Evolutionary conservation across 2,113 vertebrate genomes (phyloP), one percentile per base, ranked within the genome.

Genomic region (Lynx canadensis): DNA sequence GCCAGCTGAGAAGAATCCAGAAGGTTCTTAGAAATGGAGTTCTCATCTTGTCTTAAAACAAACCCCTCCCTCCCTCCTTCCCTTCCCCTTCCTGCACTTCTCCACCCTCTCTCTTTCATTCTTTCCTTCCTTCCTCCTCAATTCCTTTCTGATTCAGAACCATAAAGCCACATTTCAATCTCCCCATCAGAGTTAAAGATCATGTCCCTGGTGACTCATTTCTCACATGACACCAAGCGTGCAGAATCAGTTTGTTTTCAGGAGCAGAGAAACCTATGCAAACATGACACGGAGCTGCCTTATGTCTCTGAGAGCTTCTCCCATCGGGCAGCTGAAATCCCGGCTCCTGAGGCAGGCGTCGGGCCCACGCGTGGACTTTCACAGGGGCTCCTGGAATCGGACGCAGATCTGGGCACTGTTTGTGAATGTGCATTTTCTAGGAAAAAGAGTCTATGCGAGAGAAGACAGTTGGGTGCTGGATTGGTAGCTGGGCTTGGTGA

Each of bases 1-100:
- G 97, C 90, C 91, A 96, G 88, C 69, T 96, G 88, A 95, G 91
- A 87, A 73, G 73, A 21, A 68, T 96, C 88, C 95, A 95, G 94
- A 91, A 93, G 57, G 33, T 86, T 97, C 97, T 92, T 80, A 95
- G 95, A 98, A 92, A 86, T 50, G 29, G 52, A 73, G n/a, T 50
- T 83, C 69, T 96, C 68, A 45, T 95, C 66, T 94, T 29, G 55
- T 66, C 36, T 91, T 90, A 86, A 95, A 92, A 96, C 31, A 36
- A 66, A 88, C 21, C 85, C 41, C 50, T 21, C 55, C 19, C 45
- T 41, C 3, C 19, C 45, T 52, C 73, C 45, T 36, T 15, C 41
- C 33, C 27, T 38, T 60, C 8, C 23, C 21, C 25, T 66, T 63
- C 2, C 1, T 83, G 16, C 13, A 7, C 10, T 31, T 33, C 14